Base-by-base conservation (phyloP, 2,888 invertebrate species). In the Morpho helenor region DNA sequence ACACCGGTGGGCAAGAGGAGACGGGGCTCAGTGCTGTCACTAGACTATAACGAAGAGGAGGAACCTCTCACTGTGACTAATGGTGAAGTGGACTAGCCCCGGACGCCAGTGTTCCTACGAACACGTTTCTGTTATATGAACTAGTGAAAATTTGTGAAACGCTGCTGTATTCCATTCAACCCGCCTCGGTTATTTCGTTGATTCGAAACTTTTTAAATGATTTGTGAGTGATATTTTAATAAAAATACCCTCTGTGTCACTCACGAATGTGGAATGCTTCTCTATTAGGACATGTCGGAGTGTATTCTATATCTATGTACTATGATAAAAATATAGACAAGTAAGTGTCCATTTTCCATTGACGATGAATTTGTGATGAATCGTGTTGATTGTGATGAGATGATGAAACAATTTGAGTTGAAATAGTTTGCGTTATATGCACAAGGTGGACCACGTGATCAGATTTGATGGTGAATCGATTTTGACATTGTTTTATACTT, bases 11-110 rank as follows among this genome's bases (percentile, higher is more conserved):
- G 94, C 83, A 94, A 95, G 78, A 92, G 94, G 65, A 88, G 95
- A 63, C 91, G 94, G 64, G 94, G 93, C 67, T 94, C 94, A 57
- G 94, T 94, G 61, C 91, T 95, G 56, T 94, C 94, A 60, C 91
- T 94, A 60, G 94, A 95, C 82, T 95, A 94, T 82, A 94, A 94
- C 76, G 95, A 95, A 68, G 95, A 95, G 60, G 94, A 94, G 68
- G 93, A 94, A 52, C 92, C 94, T n/a, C 92, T 94, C 73, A 93
- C 94, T 62, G 89, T 93, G 67, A 91, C 93, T 68, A 95, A 95
- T 79, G 94, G 94, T 63, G 94, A 94, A 71, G 92, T 87, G 47
- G 92, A 90, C 77, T 91, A 90, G 80, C 86, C 71, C 76, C 68
- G 78, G 79, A 71, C 69, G 61, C 52, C 66, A 57, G 82, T 79